Evolutionary conservation across 2,113 vertebrate genomes (phyloP).

Genomic region (Mystacornis crossleyi): DNA sequence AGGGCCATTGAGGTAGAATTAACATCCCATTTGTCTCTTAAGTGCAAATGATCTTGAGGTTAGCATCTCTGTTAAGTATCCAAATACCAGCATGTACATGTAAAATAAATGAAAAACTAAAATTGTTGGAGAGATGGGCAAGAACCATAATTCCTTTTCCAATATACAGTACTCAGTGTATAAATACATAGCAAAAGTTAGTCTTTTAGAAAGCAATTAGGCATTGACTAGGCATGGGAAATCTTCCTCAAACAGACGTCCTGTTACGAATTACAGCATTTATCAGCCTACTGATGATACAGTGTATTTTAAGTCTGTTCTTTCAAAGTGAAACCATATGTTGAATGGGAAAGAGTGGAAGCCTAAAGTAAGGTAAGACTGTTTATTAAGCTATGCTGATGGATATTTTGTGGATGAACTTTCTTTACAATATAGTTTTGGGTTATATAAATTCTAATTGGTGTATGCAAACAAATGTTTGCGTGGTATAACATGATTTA

Average conservation of each 20-base stretch:
- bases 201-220: not conserved
- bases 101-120: not conserved
- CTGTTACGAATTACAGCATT: slow-evolving; percentile 7
- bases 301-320: slow-evolving; percentile 25
- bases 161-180: not conserved
- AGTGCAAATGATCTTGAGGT: not conserved
- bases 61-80: not conserved
- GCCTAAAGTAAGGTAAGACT: slow-evolving; percentile 26
- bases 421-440: not conserved
- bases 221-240: not conserved
- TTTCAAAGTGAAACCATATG: slow-evolving; percentile 57
- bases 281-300: slow-evolving; percentile 28
- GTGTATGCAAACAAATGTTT: not conserved
- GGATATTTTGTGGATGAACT: slow-evolving; percentile 11
- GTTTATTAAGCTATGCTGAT: slow-evolving; percentile 5
- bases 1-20: not conserved
- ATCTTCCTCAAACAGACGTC: not conserved
- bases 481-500: not conserved
- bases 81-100: not conserved
- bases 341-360: slow-evolving; percentile 9
- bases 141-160: not conserved
- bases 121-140: not conserved
- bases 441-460: not conserved
- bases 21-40: not conserved
- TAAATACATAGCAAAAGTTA: not conserved